Evolutionary conservation across 2,888 invertebrate genomes (phyloP).

Genomic region (Toxonevra muliebris): DNA sequence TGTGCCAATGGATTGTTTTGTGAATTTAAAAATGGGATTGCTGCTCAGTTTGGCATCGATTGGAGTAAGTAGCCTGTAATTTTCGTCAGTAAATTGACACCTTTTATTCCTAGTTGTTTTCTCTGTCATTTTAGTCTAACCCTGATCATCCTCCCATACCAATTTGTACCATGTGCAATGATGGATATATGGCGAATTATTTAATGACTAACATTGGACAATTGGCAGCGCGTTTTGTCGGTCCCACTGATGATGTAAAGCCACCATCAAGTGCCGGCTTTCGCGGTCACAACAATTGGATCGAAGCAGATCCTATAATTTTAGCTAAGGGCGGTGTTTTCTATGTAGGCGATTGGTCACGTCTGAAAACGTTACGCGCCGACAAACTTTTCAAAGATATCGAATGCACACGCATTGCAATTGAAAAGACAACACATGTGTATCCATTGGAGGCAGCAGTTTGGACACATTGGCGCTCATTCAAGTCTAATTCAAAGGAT

Average conservation of each 20-base stretch:
- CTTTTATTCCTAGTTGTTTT: background rate
- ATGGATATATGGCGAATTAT: conserved; percentile 51
- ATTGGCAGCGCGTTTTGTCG: conserved; percentile 57
- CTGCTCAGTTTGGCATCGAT: conserved; percentile 64
- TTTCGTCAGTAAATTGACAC: background rate
- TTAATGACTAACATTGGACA: conserved; percentile 56
- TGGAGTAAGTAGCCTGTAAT: conserved; percentile 51
- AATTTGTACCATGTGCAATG: conserved; percentile 55
- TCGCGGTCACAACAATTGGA: conserved; percentile 46
- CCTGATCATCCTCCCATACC: conserved; percentile 55
- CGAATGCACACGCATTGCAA: conserved; percentile 44
- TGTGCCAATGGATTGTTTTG: conserved; percentile 63
- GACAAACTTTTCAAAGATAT: conserved; percentile 54
- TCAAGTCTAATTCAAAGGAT: conserved; percentile 50
- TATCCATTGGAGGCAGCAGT: conserved; percentile 57
- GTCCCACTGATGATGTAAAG: conserved; percentile 52
- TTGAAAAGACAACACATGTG: conserved; percentile 47
- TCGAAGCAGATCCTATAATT: conserved; percentile 60
- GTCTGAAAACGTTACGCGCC: conserved; percentile 45
- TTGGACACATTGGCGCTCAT: conserved; percentile 62
- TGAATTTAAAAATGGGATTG: conserved; percentile 64
- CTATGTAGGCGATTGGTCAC: conserved; percentile 63
- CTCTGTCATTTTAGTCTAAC: conserved; percentile 38
- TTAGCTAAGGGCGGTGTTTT: conserved; percentile 63
- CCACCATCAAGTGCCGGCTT: conserved; percentile 36